phyloP scores from a whole-genome alignment of 2,797 vertebrate genomes.

The Siniperca undulata region DNA sequence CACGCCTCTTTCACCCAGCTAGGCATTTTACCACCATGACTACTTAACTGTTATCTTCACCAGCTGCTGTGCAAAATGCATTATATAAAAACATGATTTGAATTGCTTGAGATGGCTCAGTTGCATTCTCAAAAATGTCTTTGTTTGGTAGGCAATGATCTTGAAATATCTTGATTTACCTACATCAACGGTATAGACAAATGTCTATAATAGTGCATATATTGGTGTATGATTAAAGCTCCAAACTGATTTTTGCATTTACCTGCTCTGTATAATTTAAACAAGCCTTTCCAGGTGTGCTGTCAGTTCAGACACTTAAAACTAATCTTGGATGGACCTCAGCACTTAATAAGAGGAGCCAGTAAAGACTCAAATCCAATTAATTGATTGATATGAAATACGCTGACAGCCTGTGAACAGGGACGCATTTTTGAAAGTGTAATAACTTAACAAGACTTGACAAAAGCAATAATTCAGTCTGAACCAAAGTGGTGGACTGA shows the following conservation, averaged over 20 bases:
- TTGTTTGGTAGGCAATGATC: neutral
- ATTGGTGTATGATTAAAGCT: neutral
- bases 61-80: slow-evolving; percentile 35
- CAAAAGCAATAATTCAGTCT: neutral
- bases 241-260: neutral
- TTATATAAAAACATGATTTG: neutral
- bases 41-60: slow-evolving; percentile 26
- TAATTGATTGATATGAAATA: neutral
- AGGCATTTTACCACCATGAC: slow-evolving; percentile 13
- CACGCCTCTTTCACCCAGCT: slow-evolving; percentile 38
- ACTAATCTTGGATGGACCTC: neutral
- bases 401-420: neutral
- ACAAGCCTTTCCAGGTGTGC: slow-evolving; percentile 2
- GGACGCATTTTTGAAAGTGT: neutral
- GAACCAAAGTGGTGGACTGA: neutral
- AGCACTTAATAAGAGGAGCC: neutral
- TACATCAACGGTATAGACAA: no score
- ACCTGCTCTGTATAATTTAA: neutral
- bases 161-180: neutral
- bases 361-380: neutral
- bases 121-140: neutral
- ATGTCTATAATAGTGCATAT: neutral
- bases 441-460: slow-evolving; percentile 15
- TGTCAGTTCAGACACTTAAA: neutral
- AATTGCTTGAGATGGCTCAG: neutral